Conservation (phyloP, 2,797 vertebrate genomes). For the Austrolebias charrua region DNA sequence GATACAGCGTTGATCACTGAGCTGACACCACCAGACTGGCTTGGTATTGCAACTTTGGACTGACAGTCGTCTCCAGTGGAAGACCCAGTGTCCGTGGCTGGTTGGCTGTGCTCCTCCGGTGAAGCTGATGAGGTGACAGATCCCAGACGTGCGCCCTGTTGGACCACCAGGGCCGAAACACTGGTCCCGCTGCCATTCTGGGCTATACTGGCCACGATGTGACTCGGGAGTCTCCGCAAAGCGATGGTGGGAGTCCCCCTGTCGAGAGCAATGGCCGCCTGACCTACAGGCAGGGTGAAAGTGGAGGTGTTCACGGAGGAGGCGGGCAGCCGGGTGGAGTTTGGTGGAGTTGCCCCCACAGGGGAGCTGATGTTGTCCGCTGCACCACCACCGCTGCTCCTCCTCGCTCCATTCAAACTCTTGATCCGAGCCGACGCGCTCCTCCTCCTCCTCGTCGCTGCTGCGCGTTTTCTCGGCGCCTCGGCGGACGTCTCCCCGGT, state of each 20-base stretch:
- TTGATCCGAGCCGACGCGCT: conserved; percentile 70
- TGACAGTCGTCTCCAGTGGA: conserved; percentile 71
- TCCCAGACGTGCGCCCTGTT: conserved; percentile 63
- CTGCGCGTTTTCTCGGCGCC: conserved; percentile 71
- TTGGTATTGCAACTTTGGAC: conserved; percentile 74
- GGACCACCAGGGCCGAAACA: conserved; percentile 74
- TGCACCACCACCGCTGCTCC: conserved; percentile 59
- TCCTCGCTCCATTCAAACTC: conserved; percentile 80
- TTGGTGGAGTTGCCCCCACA: conserved; percentile 43
- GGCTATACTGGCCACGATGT: conserved; percentile 80
- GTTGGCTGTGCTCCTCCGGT: conserved; percentile 66
- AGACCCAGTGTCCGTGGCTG: conserved; percentile 54
- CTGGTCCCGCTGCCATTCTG: conserved; percentile 82
- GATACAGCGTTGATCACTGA: conserved; percentile 68
- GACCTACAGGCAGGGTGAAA: conserved; percentile 70
- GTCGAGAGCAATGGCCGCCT: conserved; percentile 73
- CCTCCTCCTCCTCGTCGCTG: conserved; percentile 67
- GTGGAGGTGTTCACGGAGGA: conserved; percentile 71
- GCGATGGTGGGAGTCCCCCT: conserved; percentile 80
- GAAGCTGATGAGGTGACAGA: conserved; percentile 54
- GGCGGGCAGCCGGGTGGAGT: conserved; percentile 55
- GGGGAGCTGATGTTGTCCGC: conserved; percentile 30
- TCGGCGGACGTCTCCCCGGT: conserved; percentile 63
- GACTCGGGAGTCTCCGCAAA: conserved; percentile 79
- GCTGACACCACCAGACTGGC: conserved; percentile 62